phyloP scores from a whole-genome alignment of 1,140 invertebrate species.

The Zaprionus nigranus region DNA sequence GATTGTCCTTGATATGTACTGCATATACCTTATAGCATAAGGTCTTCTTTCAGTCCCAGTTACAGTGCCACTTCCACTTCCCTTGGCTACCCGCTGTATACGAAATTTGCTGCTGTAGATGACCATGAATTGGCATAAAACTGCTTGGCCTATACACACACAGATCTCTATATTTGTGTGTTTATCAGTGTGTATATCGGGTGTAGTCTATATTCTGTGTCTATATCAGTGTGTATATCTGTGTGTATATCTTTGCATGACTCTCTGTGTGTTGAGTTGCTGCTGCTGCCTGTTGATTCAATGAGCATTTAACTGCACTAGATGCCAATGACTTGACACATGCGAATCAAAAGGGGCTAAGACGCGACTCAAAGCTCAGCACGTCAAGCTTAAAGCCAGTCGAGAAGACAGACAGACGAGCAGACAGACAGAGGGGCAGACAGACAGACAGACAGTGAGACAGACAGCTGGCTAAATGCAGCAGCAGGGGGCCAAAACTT shows the following conservation, averaged over 20 bases:
- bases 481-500: conserved; percentile 41
- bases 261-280: conserved; percentile 28
- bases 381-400: conserved; percentile 45
- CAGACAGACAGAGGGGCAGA: conserved; percentile 1
- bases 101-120: conserved; percentile 39
- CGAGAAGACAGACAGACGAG: conserved; percentile 35
- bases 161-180: not conserved
- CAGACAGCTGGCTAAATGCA: conserved; percentile 38
- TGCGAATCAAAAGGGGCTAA: conserved; percentile 72
- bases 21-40: not conserved
- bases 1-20: not conserved
- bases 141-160: conserved; percentile 10
- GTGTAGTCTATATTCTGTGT: not conserved
- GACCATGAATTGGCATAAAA: conserved; percentile 77
- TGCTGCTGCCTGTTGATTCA: conserved; percentile 65
- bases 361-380: conserved; percentile 41
- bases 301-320: conserved; percentile 79
- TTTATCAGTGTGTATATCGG: not conserved
- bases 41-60: not conserved
- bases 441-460: conserved; percentile 11
- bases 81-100: not conserved
- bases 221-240: not conserved
- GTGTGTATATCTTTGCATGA: conserved; percentile 5
- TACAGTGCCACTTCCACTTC: not conserved
- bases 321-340: conserved; percentile 83